Evolutionary conservation across 2,113 vertebrate species (phyloP).

Genomic region (Menura novaehollandiae): DNA sequence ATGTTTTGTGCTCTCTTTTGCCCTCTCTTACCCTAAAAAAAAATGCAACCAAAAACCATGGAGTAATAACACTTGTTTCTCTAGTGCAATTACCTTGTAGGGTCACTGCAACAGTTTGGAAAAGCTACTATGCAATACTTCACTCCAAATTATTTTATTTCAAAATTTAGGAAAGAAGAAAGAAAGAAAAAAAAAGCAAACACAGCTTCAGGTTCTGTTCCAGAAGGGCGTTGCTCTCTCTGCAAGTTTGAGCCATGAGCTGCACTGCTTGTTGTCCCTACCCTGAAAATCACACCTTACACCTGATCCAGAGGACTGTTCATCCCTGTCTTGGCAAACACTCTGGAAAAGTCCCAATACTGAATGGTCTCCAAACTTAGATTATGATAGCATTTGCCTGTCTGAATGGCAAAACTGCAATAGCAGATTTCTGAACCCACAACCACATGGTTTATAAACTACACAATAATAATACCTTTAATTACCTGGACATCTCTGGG

Average conservation of each 20-base stretch:
- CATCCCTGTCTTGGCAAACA: background rate
- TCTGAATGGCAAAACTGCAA: background rate
- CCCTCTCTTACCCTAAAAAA: background rate
- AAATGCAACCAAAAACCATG: background rate
- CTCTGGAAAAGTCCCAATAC: background rate
- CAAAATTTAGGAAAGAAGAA: background rate
- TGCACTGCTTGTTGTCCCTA: background rate
- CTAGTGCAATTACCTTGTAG: background rate
- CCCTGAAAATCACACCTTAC: background rate
- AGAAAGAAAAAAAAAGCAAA: background rate
- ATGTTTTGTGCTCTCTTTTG: background rate
- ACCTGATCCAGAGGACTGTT: background rate
- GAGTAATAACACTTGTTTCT: background rate
- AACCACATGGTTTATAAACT: background rate
- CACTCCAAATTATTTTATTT: background rate
- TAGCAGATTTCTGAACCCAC: background rate
- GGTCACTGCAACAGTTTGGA: background rate
- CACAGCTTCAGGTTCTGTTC: background rate
- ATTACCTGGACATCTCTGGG: background rate
- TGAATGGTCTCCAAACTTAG: background rate
- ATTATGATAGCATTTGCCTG: background rate
- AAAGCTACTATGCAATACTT: background rate
- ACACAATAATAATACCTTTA: background rate
- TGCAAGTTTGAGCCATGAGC: rapidly evolving
- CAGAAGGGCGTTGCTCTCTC: background rate